These are phyloP conservation scores for Aythya baeri DNA, from an alignment of 2,113 vertebrate species.

Conservation along the genomic window DNA sequence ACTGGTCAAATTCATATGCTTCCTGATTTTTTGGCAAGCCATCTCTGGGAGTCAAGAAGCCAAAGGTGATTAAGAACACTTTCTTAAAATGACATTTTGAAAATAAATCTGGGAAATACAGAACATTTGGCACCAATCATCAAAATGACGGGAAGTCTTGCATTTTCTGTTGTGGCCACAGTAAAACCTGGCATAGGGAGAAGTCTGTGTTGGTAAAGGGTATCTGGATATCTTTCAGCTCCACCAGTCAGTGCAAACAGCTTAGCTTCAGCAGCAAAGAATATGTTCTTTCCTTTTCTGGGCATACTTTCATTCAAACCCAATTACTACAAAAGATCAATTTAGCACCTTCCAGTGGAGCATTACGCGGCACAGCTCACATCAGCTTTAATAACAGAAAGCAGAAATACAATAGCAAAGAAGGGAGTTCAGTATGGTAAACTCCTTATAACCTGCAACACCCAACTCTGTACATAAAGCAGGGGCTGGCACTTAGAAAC, in stretches of 20 bases:
- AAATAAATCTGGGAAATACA: neutral
- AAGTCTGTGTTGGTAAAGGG: neutral
- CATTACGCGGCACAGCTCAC: neutral
- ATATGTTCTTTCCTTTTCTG: neutral
- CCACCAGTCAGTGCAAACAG: rapidly evolving
- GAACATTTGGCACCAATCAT: neutral
- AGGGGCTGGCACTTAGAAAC: neutral
- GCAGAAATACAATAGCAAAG: neutral
- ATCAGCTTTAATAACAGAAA: neutral
- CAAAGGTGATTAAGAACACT: neutral
- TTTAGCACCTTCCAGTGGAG: neutral
- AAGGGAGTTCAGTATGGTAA: neutral
- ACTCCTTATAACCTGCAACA: neutral
- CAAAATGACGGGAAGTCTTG: neutral
- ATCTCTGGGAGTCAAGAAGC: neutral
- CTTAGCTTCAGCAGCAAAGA: neutral
- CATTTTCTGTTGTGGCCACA: neutral
- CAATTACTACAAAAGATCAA: neutral
- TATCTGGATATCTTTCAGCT: neutral
- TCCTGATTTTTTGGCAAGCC: neutral
- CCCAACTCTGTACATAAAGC: neutral
- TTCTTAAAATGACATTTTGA: neutral
- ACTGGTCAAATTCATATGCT: neutral
- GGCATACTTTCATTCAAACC: neutral
- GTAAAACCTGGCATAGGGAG: neutral